Base-by-base conservation (phyloP, 2,888 invertebrate genomes). In the Zygogramma bicolorata region DNA sequence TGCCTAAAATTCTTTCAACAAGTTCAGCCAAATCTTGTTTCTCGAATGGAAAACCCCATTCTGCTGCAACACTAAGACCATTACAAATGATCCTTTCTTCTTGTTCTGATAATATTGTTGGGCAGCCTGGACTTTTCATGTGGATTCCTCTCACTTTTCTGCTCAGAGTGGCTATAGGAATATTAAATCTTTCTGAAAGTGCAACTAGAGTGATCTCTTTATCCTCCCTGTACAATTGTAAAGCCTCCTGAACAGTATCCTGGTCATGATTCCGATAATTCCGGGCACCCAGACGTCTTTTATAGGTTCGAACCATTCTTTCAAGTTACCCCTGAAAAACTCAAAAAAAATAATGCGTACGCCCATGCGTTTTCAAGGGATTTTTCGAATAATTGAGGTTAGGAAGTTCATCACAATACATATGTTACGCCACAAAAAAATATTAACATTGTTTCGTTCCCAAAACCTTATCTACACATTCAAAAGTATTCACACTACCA, bases 41-140 rank as follows among this genome's bases (percentile, higher is more conserved):
- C 62, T 70, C 46, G 13, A 71, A 67, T 46, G 68, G 74, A 63
- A 74, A 74, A 65, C 68, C 68, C 70, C 68, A 71, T 46, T 74
- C 70, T 29, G 58, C 13, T 38, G n/a, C n/a, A n/a, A n/a, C n/a
- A n/a, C n/a, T n/a, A n/a, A n/a, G 10, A 0, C 20, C 29, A 6
- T 18, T 25, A 27, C 25, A 57, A n/a, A 57, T 57, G 25, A 57
- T 27, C 25, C 22, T 57, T 57, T 25, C 53, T 53, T 53, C 25
- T 53, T 22, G 20, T 53, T 31, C 31, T 31, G 31, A 31, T 6
- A 31, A 31, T 4, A 31, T 31, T 31, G 31, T 31, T 31, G 31
- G 31, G 7, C 31, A 31, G 31, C 31, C 31, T 31, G 31, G 34
- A 29, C n/a, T n/a, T n/a, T n/a, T n/a, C n/a, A n/a, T n/a, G n/a